Evolutionary conservation across 2,113 vertebrate species (phyloP).

Genomic region (Boleophthalmus pectinirostris): DNA sequence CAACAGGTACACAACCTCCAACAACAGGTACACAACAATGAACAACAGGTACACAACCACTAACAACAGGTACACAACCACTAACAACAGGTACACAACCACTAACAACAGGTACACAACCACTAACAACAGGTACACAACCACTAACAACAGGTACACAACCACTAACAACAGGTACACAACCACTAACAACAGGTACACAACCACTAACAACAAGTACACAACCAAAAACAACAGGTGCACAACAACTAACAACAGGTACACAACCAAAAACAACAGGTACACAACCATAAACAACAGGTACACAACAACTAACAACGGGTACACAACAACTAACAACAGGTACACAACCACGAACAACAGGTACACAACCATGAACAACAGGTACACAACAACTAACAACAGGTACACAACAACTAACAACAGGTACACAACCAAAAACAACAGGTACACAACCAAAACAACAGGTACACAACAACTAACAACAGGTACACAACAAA

Average conservation of each 20-base stretch:
- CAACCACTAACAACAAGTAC: constrained; percentile 87
- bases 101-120: too few species aligned
- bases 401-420: constrained; percentile 91
- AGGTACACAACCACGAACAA: constrained; percentile 86
- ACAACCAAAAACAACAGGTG: too few species aligned
- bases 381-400: constrained; percentile 89
- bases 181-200: constrained; percentile 71
- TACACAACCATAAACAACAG: too few species aligned
- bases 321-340: constrained; percentile 90
- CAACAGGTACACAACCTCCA: too few species aligned
- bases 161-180: too few species aligned
- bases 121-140: too few species aligned
- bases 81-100: too few species aligned
- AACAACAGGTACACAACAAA: constrained; percentile 92
- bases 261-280: too few species aligned
- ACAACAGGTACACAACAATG: too few species aligned
- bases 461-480: constrained; percentile 89
- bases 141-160: too few species aligned
- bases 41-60: too few species aligned
- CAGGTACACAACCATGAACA: constrained; percentile 90
- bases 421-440: constrained; percentile 90
- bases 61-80: too few species aligned
- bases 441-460: constrained; percentile 92
- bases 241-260: constrained; percentile 98
- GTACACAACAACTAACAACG: constrained; percentile 89